Percentiles rank a stretch among this genome's conserved stretches.
Evolutionary conservation across 1,140 invertebrate species (phyloP).

Genomic region (Dendroctonus valens): DNA sequence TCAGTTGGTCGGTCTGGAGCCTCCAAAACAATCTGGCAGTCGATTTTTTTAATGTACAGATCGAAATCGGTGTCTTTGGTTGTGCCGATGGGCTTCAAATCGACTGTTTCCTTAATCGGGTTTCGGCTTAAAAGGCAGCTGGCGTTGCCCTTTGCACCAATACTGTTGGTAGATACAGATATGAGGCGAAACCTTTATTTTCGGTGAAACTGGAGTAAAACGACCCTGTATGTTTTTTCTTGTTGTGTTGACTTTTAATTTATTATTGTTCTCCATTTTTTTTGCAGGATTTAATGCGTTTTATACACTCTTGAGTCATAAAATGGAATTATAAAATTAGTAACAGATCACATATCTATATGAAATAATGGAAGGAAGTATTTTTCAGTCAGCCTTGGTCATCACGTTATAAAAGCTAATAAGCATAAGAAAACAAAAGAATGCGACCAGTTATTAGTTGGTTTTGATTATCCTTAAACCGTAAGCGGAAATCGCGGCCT

Average conservation of each 20-base stretch:
- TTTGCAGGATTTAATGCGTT: too few relatives aligned
- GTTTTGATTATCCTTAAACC: constrained; percentile 18
- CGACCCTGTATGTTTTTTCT: too few relatives aligned
- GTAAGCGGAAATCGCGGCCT: constrained; percentile 24
- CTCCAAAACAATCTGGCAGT: constrained; percentile 50
- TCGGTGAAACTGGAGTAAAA: too few relatives aligned
- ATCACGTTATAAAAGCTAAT: constrained; percentile 25
- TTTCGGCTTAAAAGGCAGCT: constrained; percentile 58
- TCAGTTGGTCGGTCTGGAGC: constrained; percentile 6
- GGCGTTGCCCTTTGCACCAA: constrained; percentile 61
- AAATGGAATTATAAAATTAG: not conserved
- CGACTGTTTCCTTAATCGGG: constrained; percentile 49
- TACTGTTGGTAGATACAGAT: too few relatives aligned
- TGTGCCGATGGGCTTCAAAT: constrained; percentile 50
- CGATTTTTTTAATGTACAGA: constrained; percentile 58
- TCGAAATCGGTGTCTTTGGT: constrained; percentile 61
- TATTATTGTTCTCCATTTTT: not conserved
- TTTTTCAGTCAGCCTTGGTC: constrained; percentile 12
- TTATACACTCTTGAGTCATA: not conserved
- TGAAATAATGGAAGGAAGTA: constrained; percentile 21
- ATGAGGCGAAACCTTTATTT: too few relatives aligned
- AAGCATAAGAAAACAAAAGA: constrained; percentile 27
- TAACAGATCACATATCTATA: not conserved
- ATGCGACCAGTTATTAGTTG: constrained; percentile 24
- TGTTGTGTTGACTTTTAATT: too few relatives aligned